A percentile compares a stretch with the other conserved stretches of the same genome.
These are phyloP conservation scores for Sicus ferrugineus DNA, from an alignment of 2,888 invertebrate genomes.

Conservation along the genomic window DNA sequence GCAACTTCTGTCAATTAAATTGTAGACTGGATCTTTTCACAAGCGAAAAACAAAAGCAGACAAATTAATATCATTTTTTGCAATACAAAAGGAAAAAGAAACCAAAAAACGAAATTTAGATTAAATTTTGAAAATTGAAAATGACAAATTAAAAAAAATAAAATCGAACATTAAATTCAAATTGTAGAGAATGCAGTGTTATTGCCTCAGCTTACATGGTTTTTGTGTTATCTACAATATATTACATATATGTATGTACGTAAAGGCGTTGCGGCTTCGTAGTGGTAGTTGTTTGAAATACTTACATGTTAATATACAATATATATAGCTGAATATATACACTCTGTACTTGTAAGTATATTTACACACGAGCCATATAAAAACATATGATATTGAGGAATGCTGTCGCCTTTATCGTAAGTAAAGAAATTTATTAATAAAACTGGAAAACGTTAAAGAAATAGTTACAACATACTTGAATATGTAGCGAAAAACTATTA, in stretches of 20 bases:
- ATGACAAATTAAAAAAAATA: slow-evolving; percentile 30
- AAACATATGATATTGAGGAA: background rate
- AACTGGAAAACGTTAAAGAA: background rate
- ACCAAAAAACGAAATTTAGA: slow-evolving; percentile 21
- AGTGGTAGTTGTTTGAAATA: slow-evolving; percentile 3
- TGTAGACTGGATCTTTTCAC: slow-evolving; percentile 62
- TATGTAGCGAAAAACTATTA: background rate
- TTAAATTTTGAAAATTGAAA: slow-evolving; percentile 24
- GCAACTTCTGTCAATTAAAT: slow-evolving; percentile 66
- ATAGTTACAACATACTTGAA: no score
- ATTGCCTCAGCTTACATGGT: background rate
- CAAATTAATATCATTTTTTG: background rate
- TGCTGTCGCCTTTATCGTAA: background rate
- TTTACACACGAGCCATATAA: no score
- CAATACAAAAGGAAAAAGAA: slow-evolving; percentile 34
- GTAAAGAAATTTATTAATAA: background rate
- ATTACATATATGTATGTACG: background rate
- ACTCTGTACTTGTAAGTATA: no score
- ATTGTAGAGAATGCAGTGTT: background rate
- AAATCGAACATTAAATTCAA: slow-evolving; percentile 1
- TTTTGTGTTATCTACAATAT: no score
- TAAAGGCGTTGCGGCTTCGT: background rate
- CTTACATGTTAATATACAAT: background rate
- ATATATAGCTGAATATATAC: background rate
- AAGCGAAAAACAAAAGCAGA: slow-evolving; percentile 7